Conservation (phyloP, 2,797 vertebrate species). For the Sciaenops ocellatus region DNA sequence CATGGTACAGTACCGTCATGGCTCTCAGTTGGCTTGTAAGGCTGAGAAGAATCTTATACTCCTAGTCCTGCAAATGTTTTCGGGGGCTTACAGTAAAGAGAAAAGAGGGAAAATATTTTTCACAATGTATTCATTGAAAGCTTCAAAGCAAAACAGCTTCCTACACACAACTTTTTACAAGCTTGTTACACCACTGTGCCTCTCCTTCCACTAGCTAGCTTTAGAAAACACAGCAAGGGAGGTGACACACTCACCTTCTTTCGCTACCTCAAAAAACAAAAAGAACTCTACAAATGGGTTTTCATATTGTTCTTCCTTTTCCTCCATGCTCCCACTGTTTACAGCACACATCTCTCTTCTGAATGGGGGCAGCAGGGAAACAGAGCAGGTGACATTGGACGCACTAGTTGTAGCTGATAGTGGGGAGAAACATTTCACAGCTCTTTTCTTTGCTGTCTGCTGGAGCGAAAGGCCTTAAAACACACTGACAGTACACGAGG, state of each 20-base stretch:
- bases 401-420: conserved; percentile 29
- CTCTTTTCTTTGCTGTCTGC: conserved; percentile 16
- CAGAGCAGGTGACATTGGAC: conserved; percentile 21
- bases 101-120: conserved; percentile 6
- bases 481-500: conserved; percentile 11
- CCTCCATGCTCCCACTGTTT: conserved; percentile 25
- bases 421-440: conserved; percentile 13
- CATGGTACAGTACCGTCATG: background rate
- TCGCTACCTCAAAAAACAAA: background rate
- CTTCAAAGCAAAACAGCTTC: conserved; percentile 12
- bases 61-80: background rate
- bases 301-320: background rate
- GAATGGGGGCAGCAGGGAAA: conserved; percentile 19
- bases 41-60: conserved; percentile 1
- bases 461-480: conserved; percentile 10
- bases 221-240: conserved; percentile 16
- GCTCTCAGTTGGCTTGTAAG: background rate
- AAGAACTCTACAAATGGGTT: conserved; percentile 19
- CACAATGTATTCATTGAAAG: conserved; percentile 12
- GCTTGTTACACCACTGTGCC: conserved; percentile 15
- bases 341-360: conserved; percentile 15
- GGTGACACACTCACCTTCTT: conserved; percentile 25
- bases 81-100: background rate
- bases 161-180: conserved; percentile 4
- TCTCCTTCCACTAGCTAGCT: conserved; percentile 6